Percentiles rank a stretch among this genome's conserved stretches.
These are phyloP conservation scores for Amblyteles armatorius DNA, from an alignment of 2,888 invertebrate species.

Conservation along the genomic window DNA sequence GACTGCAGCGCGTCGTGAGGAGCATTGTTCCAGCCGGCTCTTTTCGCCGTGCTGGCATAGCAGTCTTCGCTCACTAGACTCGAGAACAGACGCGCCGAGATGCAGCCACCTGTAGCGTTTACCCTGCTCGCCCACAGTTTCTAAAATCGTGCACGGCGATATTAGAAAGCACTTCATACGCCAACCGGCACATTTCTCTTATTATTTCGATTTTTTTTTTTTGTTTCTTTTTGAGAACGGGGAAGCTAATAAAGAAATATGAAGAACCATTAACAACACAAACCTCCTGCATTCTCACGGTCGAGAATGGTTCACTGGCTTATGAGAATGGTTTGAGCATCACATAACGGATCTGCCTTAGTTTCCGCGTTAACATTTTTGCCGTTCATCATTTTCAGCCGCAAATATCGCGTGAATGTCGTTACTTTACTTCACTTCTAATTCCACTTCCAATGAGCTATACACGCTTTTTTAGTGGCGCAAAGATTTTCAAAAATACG, in stretches of 20 bases:
- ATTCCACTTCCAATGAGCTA: background rate
- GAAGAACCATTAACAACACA: slow-evolving; percentile 21
- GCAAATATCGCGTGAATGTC: background rate
- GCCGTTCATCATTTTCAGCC: background rate
- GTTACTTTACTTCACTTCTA: background rate
- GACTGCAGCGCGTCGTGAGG: slow-evolving; percentile 76
- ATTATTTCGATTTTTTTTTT: slow-evolving; percentile 23
- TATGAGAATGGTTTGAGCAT: background rate
- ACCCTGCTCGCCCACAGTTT: slow-evolving; percentile 43
- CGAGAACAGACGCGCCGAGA: slow-evolving; percentile 29
- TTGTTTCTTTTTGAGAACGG: slow-evolving; percentile 23
- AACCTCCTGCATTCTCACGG: slow-evolving; percentile 49
- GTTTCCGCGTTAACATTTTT: slow-evolving; percentile 1
- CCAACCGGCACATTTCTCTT: slow-evolving; percentile 25
- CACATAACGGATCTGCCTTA: background rate
- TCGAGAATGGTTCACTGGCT: slow-evolving; percentile 38
- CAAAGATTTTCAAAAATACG: background rate
- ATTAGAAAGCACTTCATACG: slow-evolving; percentile 54
- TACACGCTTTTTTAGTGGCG: background rate
- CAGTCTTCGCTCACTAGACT: slow-evolving; percentile 30
- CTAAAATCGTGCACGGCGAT: slow-evolving; percentile 41
- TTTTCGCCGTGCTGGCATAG: slow-evolving; percentile 34
- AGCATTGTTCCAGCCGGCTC: slow-evolving; percentile 77
- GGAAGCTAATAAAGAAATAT: slow-evolving; percentile 28
- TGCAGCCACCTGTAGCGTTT: slow-evolving; percentile 55